phyloP scores from a whole-genome alignment of 2,888 invertebrate species.

The Drosophila falleni region DNA sequence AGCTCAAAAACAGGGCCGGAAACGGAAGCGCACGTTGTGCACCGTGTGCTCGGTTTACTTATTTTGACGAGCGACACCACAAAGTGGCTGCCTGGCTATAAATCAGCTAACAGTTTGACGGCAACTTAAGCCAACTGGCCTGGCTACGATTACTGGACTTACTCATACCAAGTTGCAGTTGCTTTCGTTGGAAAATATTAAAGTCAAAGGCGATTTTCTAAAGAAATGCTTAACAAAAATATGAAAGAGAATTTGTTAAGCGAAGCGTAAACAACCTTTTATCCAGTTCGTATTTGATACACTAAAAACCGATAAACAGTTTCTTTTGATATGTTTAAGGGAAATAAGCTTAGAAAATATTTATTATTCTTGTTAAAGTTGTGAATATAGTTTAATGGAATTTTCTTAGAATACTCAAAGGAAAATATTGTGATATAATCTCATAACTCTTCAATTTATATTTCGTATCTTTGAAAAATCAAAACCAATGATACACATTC shows the following conservation, averaged over 20 bases:
- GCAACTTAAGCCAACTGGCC: constrained; percentile 61
- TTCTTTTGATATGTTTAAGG: background rate
- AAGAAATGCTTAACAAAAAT: constrained; percentile 1
- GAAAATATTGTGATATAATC: background rate
- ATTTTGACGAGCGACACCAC: constrained; percentile 50
- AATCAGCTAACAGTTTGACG: constrained; percentile 71
- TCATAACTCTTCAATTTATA: background rate
- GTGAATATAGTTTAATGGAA: background rate
- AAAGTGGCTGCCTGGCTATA: constrained; percentile 42
- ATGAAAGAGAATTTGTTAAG: constrained; percentile 8
- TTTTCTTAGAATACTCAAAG: no score
- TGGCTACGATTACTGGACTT: constrained; percentile 23
- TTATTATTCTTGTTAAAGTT: background rate
- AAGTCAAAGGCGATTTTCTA: constrained; percentile 11
- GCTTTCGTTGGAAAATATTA: constrained; percentile 8
- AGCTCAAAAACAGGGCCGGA: constrained; percentile 45
- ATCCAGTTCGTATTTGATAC: background rate
- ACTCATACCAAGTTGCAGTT: constrained; percentile 1
- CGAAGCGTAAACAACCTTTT: constrained; percentile 2
- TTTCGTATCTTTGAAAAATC: background rate
- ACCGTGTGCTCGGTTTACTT: constrained; percentile 64
- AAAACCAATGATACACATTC: no score
- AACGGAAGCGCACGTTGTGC: constrained; percentile 56
- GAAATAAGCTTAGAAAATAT: background rate
- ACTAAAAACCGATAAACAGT: background rate